A percentile compares a stretch with the other conserved stretches of the same genome.
Evolutionary conservation across 1,140 invertebrate genomes (phyloP).

Genomic region (Eumeta japonica): DNA sequence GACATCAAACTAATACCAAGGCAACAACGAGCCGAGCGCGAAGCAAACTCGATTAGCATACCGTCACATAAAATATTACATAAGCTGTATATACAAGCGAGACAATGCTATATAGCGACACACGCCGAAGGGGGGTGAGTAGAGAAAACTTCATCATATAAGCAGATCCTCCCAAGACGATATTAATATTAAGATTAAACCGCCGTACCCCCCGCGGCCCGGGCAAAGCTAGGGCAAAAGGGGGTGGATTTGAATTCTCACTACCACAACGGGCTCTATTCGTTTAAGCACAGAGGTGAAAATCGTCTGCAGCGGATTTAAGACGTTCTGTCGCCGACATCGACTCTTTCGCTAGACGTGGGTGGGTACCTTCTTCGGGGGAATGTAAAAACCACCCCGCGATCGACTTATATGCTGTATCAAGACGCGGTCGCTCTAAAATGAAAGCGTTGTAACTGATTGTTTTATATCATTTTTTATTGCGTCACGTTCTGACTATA

Average conservation of each 20-base stretch:
- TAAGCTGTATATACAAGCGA: too few relatives aligned
- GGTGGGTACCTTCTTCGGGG: slow-evolving; percentile 30
- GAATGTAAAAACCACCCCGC: slow-evolving; percentile 57
- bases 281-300: background rate
- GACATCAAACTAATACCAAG: too few relatives aligned
- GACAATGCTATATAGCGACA: too few relatives aligned
- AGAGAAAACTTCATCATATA: slow-evolving; percentile 44
- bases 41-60: too few relatives aligned
- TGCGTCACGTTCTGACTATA: too few relatives aligned
- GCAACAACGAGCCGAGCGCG: too few relatives aligned
- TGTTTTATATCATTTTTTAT: too few relatives aligned
- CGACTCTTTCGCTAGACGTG: background rate
- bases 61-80: too few relatives aligned
- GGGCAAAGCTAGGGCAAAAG: slow-evolving; percentile 20
- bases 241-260: background rate
- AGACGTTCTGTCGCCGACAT: background rate
- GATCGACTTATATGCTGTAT: slow-evolving; percentile 57
- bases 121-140: too few relatives aligned
- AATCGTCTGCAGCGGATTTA: background rate
- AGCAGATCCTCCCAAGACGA: slow-evolving; percentile 41
- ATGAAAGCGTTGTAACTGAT: background rate
- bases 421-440: slow-evolving; percentile 29
- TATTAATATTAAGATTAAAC: slow-evolving; percentile 55
- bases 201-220: slow-evolving; percentile 25
- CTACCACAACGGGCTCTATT: background rate